Evolutionary conservation across 2,888 invertebrate species (phyloP).

Genomic region (Drosophila prostipennis): DNA sequence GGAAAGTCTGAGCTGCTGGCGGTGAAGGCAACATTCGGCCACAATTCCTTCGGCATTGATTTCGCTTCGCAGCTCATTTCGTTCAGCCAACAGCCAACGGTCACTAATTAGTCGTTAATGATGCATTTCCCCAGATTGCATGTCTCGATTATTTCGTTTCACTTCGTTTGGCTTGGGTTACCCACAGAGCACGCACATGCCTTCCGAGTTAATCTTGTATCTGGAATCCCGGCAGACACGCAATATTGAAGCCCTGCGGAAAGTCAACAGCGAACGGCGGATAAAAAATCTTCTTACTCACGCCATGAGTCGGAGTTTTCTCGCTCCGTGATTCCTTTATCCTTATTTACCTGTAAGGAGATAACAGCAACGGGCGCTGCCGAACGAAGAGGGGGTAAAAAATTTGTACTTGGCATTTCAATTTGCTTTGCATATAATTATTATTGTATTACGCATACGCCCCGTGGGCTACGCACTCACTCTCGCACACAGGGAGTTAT

Average conservation of each 20-base stretch:
- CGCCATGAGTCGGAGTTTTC: conserved; percentile 36
- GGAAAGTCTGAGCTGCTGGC: conserved; percentile 38
- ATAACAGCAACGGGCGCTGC: conserved; percentile 2
- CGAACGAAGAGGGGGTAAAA: conserved; percentile 6
- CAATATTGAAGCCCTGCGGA: conserved; percentile 66
- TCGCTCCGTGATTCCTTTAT: conserved; percentile 27
- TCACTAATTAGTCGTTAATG: conserved; percentile 72
- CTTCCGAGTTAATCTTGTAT: conserved; percentile 31
- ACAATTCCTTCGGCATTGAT: conserved; percentile 37
- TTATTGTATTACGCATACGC: conserved; percentile 45
- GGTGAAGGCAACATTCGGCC: conserved; percentile 16
- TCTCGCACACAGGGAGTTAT: conserved; percentile 32
- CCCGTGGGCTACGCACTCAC: conserved; percentile 10
- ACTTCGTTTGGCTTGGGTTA: conserved; percentile 29
- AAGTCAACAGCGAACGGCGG: conserved; percentile 36
- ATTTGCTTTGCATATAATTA: conserved; percentile 48
- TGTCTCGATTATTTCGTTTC: conserved; percentile 53
- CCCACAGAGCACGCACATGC: conserved; percentile 24
- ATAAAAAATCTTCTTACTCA: conserved; percentile 29
- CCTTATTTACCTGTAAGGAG: conserved; percentile 43
- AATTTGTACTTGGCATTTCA: conserved; percentile 48
- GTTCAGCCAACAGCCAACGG: conserved; percentile 27
- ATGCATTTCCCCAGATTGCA: conserved; percentile 66
- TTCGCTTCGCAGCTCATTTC: conserved; percentile 32
- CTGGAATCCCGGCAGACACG: conserved; percentile 58